phyloP scores from a whole-genome alignment of 2,797 vertebrate genomes.

The Antrozous pallidus region DNA sequence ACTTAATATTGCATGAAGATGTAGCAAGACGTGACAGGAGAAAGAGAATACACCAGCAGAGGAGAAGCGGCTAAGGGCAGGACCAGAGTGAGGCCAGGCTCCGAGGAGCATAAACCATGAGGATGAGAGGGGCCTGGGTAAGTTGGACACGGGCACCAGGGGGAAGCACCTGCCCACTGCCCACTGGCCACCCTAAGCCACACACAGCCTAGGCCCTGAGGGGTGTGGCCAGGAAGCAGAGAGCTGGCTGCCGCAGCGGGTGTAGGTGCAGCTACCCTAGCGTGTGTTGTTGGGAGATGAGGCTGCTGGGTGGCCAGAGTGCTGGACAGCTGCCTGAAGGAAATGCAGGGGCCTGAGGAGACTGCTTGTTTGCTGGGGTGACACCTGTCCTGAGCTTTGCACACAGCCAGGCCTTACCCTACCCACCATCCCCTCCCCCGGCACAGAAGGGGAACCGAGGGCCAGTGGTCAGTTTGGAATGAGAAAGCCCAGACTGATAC shows the following conservation, averaged over 20 bases:
- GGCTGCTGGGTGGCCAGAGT: neutral
- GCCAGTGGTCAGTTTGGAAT: rapidly evolving
- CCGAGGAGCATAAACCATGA: neutral
- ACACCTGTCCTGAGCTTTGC: neutral
- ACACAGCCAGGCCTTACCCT: rapidly evolving
- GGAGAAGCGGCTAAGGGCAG: neutral
- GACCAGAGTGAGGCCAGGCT: neutral
- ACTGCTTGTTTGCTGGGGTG: neutral
- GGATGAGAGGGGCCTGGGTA: neutral
- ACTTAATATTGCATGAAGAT: neutral
- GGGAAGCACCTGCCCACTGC: too few species aligned
- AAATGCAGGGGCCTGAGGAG: neutral
- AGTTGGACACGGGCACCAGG: too few species aligned
- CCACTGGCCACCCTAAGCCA: too few species aligned
- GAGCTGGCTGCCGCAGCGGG: neutral
- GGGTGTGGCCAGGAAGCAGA: neutral
- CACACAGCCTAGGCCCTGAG: too few species aligned
- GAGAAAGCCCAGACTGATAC: neutral
- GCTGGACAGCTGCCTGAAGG: neutral
- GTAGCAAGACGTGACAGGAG: neutral
- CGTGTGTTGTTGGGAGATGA: neutral
- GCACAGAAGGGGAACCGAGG: neutral
- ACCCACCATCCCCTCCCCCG: neutral
- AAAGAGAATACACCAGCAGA: neutral
- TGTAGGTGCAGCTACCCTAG: neutral